Evolutionary conservation across 2,797 vertebrate species (phyloP), one percentile per base, ranked within the genome.

Genomic region (Buphagus erythrorhynchus): DNA sequence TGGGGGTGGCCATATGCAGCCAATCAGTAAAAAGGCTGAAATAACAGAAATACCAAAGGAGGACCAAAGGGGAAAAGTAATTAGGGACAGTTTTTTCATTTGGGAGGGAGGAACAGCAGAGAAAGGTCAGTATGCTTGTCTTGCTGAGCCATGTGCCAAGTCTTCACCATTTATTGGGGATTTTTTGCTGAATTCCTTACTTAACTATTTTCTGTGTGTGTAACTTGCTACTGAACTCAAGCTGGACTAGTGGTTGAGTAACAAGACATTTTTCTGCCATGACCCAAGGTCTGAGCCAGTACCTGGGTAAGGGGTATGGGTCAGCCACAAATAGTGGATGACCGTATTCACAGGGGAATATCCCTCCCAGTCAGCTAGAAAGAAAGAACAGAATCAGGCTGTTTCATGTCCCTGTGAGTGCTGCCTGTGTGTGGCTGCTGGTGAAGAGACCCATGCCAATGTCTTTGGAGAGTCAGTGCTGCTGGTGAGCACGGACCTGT

Each of bases 291-390:
- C 48, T 78, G 48, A 89, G 28, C 8, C 8, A 3, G 7, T 59
- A 58, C 36, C 33, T 71, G 26, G 22, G 28, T 22, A 68, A 45
- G 36, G 17, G 11, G 2, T 15, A 8, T 48, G 25, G 21, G 6
- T 63, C 54, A 75, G 45, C 16, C 42, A 67, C 49, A 63, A 66
- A 51, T 13, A 26, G 24, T 52, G 58, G 29, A 20, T 46, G 19
- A 13, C 25, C 33, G 10, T 2, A 6, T 62, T 86, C 31, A 43
- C 0, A 0, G 24, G 26, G 17, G 10, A 80, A 22, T 3, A 7
- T 16, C 59, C 68, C 8, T 16, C 59, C 68, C 8, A 35, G 4
- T 51, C 24, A 67, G 8, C 61, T 80, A 35, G 15, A 66, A 80
- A 52, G 55, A 69, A 83, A 46, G 51, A 59, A 20, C 4, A 59